Evolutionary conservation across 1,140 invertebrate genomes (phyloP).

Genomic region (Hylyphantes graminicola): DNA sequence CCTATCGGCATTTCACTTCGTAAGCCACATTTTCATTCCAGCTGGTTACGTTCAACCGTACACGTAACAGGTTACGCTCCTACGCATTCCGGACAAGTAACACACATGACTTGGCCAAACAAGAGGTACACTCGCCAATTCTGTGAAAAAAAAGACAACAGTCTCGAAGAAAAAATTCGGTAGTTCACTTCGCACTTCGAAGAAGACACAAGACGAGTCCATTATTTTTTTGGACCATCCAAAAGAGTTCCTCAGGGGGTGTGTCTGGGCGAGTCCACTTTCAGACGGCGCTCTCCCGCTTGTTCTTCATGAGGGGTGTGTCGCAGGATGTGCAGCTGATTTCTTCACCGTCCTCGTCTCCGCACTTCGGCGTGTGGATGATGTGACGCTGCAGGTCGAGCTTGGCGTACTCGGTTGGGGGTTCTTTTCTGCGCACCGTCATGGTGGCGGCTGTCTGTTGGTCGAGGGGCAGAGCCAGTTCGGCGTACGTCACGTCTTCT

Average conservation of each 20-base stretch:
- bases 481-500: constrained; percentile 59
- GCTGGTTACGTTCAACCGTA: no score
- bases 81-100: no score
- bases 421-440: constrained; percentile 59
- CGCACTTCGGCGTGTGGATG: constrained; percentile 29
- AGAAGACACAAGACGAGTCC: no score
- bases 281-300: constrained; percentile 59
- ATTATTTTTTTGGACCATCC: no score
- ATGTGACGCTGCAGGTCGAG: constrained; percentile 57
- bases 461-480: constrained; percentile 55
- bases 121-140: no score
- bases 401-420: constrained; percentile 59
- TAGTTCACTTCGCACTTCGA: background rate
- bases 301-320: constrained; percentile 59
- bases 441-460: constrained; percentile 53
- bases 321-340: constrained; percentile 56
- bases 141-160: no score
- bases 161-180: no score
- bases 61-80: no score
- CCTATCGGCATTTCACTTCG: no score
- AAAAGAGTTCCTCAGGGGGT: background rate
- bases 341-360: constrained; percentile 38
- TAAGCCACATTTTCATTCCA: no score
- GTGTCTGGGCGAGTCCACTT: background rate
- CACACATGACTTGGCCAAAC: no score